Evolutionary conservation across 2,888 invertebrate species (phyloP), one percentile per base, ranked within the genome.

Genomic region (Aspidiotus destructor): DNA sequence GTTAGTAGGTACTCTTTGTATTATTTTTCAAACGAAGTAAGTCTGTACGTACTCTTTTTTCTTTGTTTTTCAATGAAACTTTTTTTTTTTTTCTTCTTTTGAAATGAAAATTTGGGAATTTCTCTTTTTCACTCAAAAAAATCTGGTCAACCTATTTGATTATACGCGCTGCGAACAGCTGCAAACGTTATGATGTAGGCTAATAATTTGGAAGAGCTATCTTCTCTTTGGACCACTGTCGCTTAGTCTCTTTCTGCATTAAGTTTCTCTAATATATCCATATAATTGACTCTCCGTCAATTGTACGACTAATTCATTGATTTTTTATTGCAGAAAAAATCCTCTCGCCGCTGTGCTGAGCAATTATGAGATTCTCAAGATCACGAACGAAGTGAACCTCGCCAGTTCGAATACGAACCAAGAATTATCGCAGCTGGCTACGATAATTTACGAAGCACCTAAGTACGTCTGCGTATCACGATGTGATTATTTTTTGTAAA

Each of bases 321-420:
- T 53, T 40, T 41, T 11, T 41, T 40, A 57, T 60, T 17, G n/a
- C 71, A 73, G 72, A 15, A 73, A 72, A 62, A 71, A 73, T 68
- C 61, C 71, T 15, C 71, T 72, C 64, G 72, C 72, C 8, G 72
- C 71, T 2, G 70, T 72, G 40, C 70, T 73, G 3, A 60, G 72
- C 42, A 73, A 73, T 58, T 72, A 72, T 42, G 73, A 73, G 65
- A 73, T 73, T 60, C 52, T 42, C 40, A 10, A 7, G 16, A 13
- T 28, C 5, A 44, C 60, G 1, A 67, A 67, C n/a, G 67, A 67
- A 40, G 52, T 67, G 44, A 67, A 60, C 40, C 10, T 48, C 28
- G 13, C 13, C 15, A 60, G 44, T 16, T 44, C 41, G 2, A 2
- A 58, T n/a, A 52, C 44, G 9, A 67, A 58, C 15, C 67, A 60